A percentile compares a stretch with the other conserved stretches of the same genome.
Conservation (phyloP, 2,113 vertebrate species). For the Cheirogaleus medius region DNA sequence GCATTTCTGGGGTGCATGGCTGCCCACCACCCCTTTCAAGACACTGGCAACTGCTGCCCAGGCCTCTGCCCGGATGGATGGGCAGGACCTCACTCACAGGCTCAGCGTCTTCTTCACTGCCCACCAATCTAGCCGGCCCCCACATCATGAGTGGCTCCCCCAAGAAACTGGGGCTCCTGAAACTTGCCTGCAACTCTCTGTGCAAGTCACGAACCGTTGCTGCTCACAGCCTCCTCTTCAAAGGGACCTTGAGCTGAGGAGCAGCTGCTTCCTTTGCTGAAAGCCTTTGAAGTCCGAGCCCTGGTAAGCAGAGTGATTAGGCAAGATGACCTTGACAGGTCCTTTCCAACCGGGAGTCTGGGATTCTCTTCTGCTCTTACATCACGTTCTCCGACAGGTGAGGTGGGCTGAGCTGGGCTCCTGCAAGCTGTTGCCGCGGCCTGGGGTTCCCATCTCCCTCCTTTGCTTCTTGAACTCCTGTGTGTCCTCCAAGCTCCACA, state of each 20-base stretch:
- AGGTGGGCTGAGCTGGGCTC: not conserved
- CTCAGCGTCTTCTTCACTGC: no score
- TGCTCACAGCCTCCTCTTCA: not conserved
- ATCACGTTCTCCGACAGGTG: not conserved
- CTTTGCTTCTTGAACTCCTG: not conserved
- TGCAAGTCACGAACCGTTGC: not conserved
- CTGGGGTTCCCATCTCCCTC: not conserved
- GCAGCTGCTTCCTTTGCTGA: not conserved
- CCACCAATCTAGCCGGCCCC: fast-evolving
- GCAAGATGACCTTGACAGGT: not conserved
- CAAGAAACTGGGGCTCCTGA: not conserved
- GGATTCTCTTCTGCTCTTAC: not conserved
- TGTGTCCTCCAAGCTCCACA: not conserved
- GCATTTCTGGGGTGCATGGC: not conserved
- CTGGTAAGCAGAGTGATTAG: not conserved
- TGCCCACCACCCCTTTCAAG: not conserved
- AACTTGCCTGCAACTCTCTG: not conserved
- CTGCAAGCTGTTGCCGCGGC: fast-evolving
- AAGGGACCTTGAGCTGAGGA: not conserved
- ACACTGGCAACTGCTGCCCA: fast-evolving
- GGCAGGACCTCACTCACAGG: not conserved
- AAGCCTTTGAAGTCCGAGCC: conserved; percentile 29
- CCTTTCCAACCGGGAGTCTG: not conserved
- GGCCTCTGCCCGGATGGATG: fast-evolving
- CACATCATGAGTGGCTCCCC: fast-evolving